These are phyloP conservation scores for Pygmarrhopalites habei DNA, from an alignment of 1,140 invertebrate species.

Conservation along the genomic window DNA sequence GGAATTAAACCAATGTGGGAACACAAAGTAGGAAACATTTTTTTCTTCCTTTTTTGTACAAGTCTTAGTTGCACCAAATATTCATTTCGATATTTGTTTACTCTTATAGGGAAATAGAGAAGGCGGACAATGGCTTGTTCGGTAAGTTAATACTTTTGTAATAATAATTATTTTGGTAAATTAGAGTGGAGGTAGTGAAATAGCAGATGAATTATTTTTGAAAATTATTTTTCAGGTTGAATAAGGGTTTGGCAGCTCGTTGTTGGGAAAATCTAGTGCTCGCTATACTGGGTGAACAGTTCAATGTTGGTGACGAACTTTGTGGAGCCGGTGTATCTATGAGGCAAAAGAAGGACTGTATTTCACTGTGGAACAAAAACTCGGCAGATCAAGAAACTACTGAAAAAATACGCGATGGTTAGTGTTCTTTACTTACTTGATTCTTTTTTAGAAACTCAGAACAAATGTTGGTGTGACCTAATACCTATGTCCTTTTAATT, in stretches of 20 bases:
- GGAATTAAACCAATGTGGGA: conserved; percentile 98
- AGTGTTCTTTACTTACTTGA: no score
- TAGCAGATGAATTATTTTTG: no score
- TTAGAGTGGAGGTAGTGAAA: no score
- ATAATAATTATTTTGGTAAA: no score
- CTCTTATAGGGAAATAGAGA: conserved; percentile 32
- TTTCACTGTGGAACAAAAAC: conserved; percentile 96
- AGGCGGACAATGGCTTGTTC: conserved; percentile 38
- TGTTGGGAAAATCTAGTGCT: conserved; percentile 98
- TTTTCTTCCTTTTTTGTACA: no score
- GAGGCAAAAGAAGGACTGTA: conserved; percentile 92
- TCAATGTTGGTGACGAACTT: conserved; percentile 97
- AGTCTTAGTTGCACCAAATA: no score
- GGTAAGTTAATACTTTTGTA: no score
- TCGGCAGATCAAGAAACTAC: conserved; percentile 80
- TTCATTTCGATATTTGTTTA: no score
- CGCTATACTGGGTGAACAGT: conserved; percentile 96
- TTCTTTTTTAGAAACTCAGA: no score
- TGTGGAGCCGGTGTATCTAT: conserved; percentile 96
- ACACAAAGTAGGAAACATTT: conserved; percentile 51
- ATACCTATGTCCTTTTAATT: no score
- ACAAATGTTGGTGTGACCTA: no score
- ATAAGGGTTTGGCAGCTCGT: conserved; percentile 87
- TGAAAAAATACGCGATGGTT: conserved; percentile 84
- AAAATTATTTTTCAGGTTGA: conserved; percentile 49